Percentiles rank a stretch among this genome's conserved stretches.
These are phyloP conservation scores for Ormyrus thymus DNA, from an alignment of 2,888 invertebrate species.

Conservation along the genomic window DNA sequence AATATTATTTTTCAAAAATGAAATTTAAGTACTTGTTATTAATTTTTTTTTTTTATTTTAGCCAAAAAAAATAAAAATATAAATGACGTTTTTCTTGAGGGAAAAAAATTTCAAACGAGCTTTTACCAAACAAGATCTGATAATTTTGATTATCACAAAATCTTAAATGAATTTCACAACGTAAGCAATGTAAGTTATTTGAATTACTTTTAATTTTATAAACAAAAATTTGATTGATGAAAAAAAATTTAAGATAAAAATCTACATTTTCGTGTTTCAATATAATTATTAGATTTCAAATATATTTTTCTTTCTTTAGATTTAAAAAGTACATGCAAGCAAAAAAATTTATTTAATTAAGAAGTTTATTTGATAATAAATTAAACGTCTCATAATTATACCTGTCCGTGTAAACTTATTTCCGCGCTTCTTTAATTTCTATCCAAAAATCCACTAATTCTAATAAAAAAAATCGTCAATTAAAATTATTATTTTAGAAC, in stretches of 20 bases:
- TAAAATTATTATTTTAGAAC: constrained; percentile 54
- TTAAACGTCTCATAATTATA: background rate
- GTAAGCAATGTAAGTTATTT: constrained; percentile 42
- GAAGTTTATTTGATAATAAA: no score
- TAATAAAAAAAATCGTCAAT: background rate
- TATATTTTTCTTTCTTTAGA: background rate
- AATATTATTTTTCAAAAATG: background rate
- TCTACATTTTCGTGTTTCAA: background rate
- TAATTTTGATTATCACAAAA: constrained; percentile 38
- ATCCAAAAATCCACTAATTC: background rate
- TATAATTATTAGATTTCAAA: background rate
- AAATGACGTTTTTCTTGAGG: background rate
- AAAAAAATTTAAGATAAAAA: background rate
- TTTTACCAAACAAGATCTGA: background rate
- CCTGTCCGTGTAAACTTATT: background rate
- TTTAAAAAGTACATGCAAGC: no score
- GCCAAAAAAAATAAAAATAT: background rate
- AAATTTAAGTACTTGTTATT: no score
- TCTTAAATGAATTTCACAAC: constrained; percentile 45
- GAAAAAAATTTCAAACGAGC: constrained; percentile 2
- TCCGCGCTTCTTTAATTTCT: background rate
- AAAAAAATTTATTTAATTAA: no score
- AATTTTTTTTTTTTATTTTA: background rate
- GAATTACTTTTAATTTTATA: background rate
- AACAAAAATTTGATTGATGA: background rate